Evolutionary conservation across 2,888 invertebrate genomes (phyloP).

Genomic region (Didymodactylos carnosus): DNA sequence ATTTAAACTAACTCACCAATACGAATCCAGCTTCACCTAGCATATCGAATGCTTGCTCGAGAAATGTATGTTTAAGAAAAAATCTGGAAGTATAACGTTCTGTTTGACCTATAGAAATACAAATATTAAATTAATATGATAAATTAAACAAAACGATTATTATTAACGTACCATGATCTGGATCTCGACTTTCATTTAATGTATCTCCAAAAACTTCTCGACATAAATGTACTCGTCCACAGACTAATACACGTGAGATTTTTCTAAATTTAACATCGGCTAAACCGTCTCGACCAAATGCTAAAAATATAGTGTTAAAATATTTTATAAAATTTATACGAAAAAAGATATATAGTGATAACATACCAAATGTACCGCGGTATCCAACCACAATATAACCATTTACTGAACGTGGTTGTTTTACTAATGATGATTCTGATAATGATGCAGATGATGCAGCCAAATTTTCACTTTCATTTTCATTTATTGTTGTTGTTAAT

Average conservation of each 20-base stretch:
- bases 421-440: background rate
- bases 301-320: background rate
- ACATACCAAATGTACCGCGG: constrained; percentile 55
- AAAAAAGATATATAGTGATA: background rate
- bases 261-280: constrained; percentile 97
- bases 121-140: no score
- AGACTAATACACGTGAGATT: constrained; percentile 76
- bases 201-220: constrained; percentile 85
- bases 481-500: background rate
- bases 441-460: background rate
- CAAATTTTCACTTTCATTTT: background rate
- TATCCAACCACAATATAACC: constrained; percentile 85
- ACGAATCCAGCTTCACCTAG: constrained; percentile 32
- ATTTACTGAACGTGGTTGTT: constrained; percentile 23
- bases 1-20: background rate
- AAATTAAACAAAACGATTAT: no score
- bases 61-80: constrained; percentile 88
- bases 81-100: constrained; percentile 89
- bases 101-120: no score
- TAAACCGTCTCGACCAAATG: constrained; percentile 68
- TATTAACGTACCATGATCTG: constrained; percentile 66
- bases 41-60: constrained; percentile 47
- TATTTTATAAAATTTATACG: no score
- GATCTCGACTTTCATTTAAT: constrained; percentile 90
- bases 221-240: constrained; percentile 69